Percentiles rank a stretch among this genome's conserved stretches.
These are phyloP conservation scores for Dreissena rostriformis DNA, from an alignment of 1,140 invertebrate species.

Conservation along the genomic window DNA sequence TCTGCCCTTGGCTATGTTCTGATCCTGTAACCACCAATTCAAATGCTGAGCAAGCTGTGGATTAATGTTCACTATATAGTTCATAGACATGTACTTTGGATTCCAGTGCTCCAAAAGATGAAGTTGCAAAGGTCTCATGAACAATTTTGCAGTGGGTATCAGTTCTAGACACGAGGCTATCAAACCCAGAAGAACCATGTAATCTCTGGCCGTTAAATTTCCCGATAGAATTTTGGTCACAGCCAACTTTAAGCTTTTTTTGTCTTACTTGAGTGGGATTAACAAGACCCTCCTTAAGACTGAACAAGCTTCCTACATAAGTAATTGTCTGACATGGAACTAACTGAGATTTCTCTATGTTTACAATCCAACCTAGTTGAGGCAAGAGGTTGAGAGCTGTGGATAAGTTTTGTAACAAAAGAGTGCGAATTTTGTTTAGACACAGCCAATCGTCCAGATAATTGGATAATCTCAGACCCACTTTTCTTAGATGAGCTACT, in stretches of 20 bases:
- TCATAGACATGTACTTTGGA: not conserved
- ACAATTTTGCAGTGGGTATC: conserved; percentile 36
- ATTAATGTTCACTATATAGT: not conserved
- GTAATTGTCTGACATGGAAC: conserved; percentile 6
- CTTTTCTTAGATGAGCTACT: conserved; percentile 9
- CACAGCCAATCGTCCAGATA: conserved; percentile 21
- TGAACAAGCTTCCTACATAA: conserved; percentile 28
- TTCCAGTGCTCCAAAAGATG: not conserved
- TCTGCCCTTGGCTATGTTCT: not conserved
- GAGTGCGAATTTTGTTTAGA: not conserved
- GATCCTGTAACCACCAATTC: not conserved
- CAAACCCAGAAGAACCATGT: conserved; percentile 18
- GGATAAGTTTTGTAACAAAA: conserved; percentile 1
- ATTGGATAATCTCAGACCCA: not conserved
- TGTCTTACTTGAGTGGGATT: conserved; percentile 21
- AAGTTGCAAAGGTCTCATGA: conserved; percentile 15
- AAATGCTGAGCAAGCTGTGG: not conserved
- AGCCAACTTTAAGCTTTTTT: not conserved
- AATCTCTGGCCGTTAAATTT: conserved; percentile 1
- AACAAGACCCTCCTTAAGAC: not conserved
- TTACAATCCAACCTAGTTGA: no score
- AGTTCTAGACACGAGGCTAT: conserved; percentile 29
- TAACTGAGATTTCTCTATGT: no score
- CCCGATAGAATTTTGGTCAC: conserved; percentile 3
- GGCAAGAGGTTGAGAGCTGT: not conserved